A percentile compares a stretch with the other conserved stretches of the same genome.
Evolutionary conservation across 2,797 vertebrate species (phyloP).

Genomic region (Linurgus olivaceus): DNA sequence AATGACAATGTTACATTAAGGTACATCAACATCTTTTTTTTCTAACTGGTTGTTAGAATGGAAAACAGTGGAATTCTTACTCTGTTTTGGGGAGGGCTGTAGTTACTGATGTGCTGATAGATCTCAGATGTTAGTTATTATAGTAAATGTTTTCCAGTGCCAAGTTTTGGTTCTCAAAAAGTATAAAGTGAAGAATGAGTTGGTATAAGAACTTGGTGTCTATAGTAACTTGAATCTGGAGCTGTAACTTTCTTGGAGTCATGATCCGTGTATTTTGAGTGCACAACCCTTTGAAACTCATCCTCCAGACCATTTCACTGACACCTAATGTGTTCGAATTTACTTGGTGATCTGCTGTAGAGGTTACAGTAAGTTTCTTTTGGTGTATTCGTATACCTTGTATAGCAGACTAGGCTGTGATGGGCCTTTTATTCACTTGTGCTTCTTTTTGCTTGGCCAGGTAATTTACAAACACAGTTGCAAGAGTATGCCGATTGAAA

Average conservation of each 20-base stretch:
- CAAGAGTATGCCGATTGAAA: not conserved
- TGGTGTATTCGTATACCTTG: fast-evolving
- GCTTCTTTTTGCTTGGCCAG: not conserved
- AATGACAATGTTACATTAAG: not conserved
- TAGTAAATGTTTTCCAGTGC: not conserved
- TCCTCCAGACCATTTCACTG: not conserved
- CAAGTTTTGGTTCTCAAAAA: not conserved
- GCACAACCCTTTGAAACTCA: not conserved
- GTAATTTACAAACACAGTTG: not conserved
- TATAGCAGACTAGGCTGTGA: not conserved
- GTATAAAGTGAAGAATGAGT: not conserved
- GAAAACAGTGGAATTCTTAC: not conserved
- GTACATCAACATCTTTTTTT: not conserved
- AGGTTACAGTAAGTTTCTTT: not conserved
- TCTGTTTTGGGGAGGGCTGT: not conserved
- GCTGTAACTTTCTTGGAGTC: not conserved
- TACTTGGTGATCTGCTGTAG: not conserved
- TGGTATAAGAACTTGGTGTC: not conserved
- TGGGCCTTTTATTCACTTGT: not conserved
- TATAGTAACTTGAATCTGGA: not conserved
- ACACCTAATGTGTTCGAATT: not conserved
- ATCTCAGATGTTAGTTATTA: not conserved
- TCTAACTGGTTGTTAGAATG: not conserved
- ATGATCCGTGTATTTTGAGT: not conserved
- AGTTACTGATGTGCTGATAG: not conserved